Percentiles rank a stretch among this genome's conserved stretches.
Evolutionary conservation across 1,140 invertebrate genomes (phyloP).

Genomic region (Bombyx mandarina): DNA sequence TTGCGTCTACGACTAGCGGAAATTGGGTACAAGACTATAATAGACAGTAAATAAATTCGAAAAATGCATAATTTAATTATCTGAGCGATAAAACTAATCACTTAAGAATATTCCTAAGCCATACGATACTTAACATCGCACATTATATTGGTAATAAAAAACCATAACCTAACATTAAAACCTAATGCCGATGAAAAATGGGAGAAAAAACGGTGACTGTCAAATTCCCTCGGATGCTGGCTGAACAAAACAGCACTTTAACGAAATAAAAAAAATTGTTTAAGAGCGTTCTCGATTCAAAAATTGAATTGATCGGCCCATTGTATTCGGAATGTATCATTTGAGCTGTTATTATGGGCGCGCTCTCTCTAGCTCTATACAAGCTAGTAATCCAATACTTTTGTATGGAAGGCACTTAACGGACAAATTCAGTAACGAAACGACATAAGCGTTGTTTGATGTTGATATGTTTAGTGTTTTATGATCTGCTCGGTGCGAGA

Average conservation of each 20-base stretch:
- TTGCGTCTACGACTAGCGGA: no score
- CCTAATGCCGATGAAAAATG: conserved; percentile 52
- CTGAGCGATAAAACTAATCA: no score
- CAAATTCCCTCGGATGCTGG: conserved; percentile 64
- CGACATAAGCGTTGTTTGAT: conserved; percentile 35
- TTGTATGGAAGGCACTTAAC: conserved; percentile 69
- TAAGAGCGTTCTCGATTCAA: conserved; percentile 69
- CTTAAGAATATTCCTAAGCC: no score
- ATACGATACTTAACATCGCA: no score
- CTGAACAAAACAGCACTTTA: conserved; percentile 71
- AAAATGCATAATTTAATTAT: no score
- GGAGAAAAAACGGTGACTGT: conserved; percentile 67
- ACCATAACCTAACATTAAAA: conserved; percentile 45
- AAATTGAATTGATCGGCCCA: conserved; percentile 71
- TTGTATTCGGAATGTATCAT: conserved; percentile 71
- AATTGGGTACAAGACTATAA: no score
- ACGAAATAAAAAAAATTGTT: conserved; percentile 60
- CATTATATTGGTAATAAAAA: conserved; percentile 9
- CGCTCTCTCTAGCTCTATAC: conserved; percentile 62
- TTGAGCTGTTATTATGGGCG: conserved; percentile 69
- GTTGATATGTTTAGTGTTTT: conserved; percentile 50
- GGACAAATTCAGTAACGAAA: conserved; percentile 38
- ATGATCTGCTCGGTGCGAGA: conserved; percentile 11
- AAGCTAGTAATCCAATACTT: conserved; percentile 69
- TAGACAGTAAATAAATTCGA: no score